Conservation (phyloP, 2,797 vertebrate genomes). For the Brotula barbata region DNA sequence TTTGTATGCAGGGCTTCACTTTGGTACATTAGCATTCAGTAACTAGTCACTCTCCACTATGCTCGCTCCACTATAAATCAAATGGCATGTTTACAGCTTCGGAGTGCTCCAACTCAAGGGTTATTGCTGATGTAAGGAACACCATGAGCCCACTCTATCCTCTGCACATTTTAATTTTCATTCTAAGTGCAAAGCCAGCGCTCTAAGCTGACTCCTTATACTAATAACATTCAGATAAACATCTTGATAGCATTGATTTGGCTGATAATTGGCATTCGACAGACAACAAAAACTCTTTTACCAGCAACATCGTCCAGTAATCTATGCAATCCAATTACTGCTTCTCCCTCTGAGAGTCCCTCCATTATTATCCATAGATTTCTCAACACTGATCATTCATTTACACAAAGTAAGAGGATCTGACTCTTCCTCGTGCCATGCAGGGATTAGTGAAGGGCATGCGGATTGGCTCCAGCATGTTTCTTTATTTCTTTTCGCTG, state of each 20-base stretch:
- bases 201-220: slow-evolving; percentile 14
- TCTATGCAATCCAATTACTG: slow-evolving; percentile 10
- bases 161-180: slow-evolving; percentile 39
- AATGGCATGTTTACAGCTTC: slow-evolving; percentile 62
- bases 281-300: slow-evolving; percentile 33
- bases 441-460: neutral
- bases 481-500: slow-evolving; percentile 11
- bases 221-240: slow-evolving; percentile 33
- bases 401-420: neutral
- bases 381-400: slow-evolving; percentile 1
- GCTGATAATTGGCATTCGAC: slow-evolving; percentile 30
- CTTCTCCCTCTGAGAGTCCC: neutral
- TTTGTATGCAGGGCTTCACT: slow-evolving; percentile 72
- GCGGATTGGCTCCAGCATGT: neutral
- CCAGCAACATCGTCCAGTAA: slow-evolving; percentile 10
- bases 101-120: slow-evolving; percentile 20
- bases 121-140: slow-evolving; percentile 49
- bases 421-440: neutral
- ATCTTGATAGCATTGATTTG: slow-evolving; percentile 42
- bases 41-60: slow-evolving; percentile 59
- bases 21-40: slow-evolving; percentile 71
- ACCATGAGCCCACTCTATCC: slow-evolving; percentile 14
- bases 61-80: slow-evolving; percentile 60
- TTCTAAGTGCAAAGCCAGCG: slow-evolving; percentile 32
- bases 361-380: neutral